Evolutionary conservation across 2,113 vertebrate genomes (phyloP), one percentile per base, ranked within the genome.

Genomic region (Phalacrocorax aristotelis): DNA sequence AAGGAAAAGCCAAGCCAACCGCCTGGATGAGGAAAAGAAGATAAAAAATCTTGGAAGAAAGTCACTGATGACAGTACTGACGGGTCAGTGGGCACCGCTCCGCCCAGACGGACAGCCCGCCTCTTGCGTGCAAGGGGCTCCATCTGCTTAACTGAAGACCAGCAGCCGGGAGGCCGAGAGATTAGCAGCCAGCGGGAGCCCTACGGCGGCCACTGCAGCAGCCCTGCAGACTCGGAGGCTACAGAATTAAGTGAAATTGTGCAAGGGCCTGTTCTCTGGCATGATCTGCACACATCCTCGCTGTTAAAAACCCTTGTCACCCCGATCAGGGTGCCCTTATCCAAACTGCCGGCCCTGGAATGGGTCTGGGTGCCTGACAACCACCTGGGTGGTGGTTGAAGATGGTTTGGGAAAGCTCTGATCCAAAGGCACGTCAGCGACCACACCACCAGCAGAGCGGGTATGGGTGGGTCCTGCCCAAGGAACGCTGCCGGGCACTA

Each of bases 221-320:
- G 70, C 70, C 27, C 44, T 44, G 36, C 49, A 16, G 42, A 6
- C 19, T 14, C 3, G 0, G 26, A 26, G 65, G 34, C 51, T 51
- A 13, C 12, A 9, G 65, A 1, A 17, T 10, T 10, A 10, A 34
- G 44, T 2, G 1, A 2, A 15, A 48, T 2, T 9, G 48, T 8
- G 30, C n/a, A 13, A 6, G 30, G n/a, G 36, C 14, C 18, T 27
- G 40, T 14, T 23, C 46, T 23, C 48, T 3, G 7, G 44, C 34
- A 21, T 2, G 51, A 34, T 12, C 38, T n/a, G 61, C 38, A 22
- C 54, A 10, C 0, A 2, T 30, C 44, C 34, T 1, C 1, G 21
- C 19, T 60, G 27, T 6, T 58, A 30, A 55, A 42, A 51, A 16
- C 49, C 48, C 40, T 36, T 5, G 15, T 13, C 15, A 17, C 27